These are phyloP conservation scores for Uloborus plumipes DNA, from an alignment of 2,888 invertebrate genomes.

Conservation along the genomic window DNA sequence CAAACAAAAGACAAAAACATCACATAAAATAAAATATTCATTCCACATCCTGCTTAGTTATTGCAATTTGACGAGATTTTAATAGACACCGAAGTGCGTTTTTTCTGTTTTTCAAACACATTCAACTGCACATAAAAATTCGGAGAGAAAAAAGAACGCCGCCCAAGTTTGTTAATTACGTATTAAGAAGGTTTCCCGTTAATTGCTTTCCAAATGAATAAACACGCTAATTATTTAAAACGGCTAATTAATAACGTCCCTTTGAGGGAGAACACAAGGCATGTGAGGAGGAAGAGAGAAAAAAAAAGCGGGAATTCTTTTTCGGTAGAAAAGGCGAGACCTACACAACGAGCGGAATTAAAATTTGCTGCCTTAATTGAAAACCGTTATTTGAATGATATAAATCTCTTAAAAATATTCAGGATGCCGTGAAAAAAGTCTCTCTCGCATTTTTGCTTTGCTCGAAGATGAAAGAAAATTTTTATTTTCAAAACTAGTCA, in stretches of 20 bases:
- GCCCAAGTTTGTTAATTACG: constrained; percentile 59
- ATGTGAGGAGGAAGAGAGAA: neutral
- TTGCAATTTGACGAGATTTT: constrained; percentile 53
- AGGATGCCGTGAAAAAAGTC: constrained; percentile 24
- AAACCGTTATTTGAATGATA: constrained; percentile 64
- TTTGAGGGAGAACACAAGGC: constrained; percentile 29
- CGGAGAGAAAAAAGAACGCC: neutral
- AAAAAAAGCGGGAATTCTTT: constrained; percentile 27
- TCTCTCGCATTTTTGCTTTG: constrained; percentile 47
- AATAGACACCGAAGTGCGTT: constrained; percentile 35
- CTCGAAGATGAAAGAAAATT: constrained; percentile 37
- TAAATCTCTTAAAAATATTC: constrained; percentile 63
- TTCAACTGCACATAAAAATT: constrained; percentile 29
- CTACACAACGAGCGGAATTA: constrained; percentile 47
- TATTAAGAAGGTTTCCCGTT: constrained; percentile 61
- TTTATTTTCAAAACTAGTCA: neutral
- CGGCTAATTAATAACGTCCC: constrained; percentile 62
- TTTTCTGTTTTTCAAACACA: neutral
- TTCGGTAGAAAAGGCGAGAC: constrained; percentile 13
- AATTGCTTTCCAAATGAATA: constrained; percentile 64
- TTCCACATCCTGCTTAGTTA: constrained; percentile 19
- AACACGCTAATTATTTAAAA: constrained; percentile 64
- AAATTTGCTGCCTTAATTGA: constrained; percentile 61
- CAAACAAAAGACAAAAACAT: neutral
- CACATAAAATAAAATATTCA: constrained; percentile 56